Base-by-base conservation (phyloP, 1,140 invertebrate species). In the Psix sp. region DNA sequence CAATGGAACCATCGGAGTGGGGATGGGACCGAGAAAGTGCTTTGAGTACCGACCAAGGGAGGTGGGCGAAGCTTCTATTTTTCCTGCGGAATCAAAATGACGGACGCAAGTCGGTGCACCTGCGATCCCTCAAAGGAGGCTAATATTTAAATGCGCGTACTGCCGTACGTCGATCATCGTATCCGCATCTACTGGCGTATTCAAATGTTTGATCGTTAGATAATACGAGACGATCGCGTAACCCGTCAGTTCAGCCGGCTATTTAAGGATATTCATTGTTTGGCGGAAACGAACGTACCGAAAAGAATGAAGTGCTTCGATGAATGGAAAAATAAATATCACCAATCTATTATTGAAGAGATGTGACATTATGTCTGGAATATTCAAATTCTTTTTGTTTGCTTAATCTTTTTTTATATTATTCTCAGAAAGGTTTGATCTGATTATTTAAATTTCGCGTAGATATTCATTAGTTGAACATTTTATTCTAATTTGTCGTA, bases 161-260 rank as follows among this genome's bases (percentile, higher is more conserved):
- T 48, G 63, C 42, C 46, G 62, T n/a, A n/a, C n/a, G n/a, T 65
- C 74, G 74, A 77, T 77, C 74, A 73, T 35, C 59, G 52, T 67
- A 56, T 56, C 74, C 57, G 63, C 62, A 60, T 76, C 42, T 68
- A 48, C 66, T 62, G 62, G 38, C 33, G 43, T 70, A 77, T 77
- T 77, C 75, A 77, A 70, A 77, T 74, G 65, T 49, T 65, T 73
- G 75, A 77, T 77, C 75, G 65, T 70, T 73, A 77, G 75, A 77
- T 77, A 77, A 77, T 77, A 14, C 56, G 21, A 48, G 40, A 62
- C 46, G 65, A 70, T 73, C 75, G 63, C 70, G 65, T 52, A 56
- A 73, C 57, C 52, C 67, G n/a, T 65, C 13, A 62, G 46, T 54
- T 60, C 29, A 26, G 14, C 0, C 43, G 18, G 36, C 39, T 40